Evolutionary conservation across 2,888 invertebrate species (phyloP), one percentile per base, ranked within the genome.

Genomic region (Pseudococcus viburni): DNA sequence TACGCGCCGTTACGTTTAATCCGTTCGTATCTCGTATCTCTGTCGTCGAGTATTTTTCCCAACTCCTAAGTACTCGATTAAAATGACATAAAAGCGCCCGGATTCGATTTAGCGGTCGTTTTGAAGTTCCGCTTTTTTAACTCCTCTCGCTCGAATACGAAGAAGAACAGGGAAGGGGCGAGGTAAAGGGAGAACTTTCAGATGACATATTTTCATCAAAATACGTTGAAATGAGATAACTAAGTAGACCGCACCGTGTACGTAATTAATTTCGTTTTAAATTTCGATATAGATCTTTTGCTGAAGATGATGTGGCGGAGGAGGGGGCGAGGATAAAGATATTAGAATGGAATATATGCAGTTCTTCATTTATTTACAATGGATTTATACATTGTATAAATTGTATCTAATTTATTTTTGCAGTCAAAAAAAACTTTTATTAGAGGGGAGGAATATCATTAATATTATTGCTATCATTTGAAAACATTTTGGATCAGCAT

Each of bases 101-200:
- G 19, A 59, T 59, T 59, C 59, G 59, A 59, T 59, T 59, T 59
- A 59, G 59, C 59, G 59, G 59, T 59, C 59, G 59, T 59, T 59
- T n/a, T 59, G 59, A 59, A 59, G 59, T 59, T 59, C 59, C 59
- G 59, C 59, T 59, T 59, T 59, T 59, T 59, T 59, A 59, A 33
- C 59, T 59, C 59, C 19, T 59, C 7, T 19, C 11, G 19, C 19
- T 19, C n/a, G 7, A 5, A 46, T 46, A 46, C 51, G 51, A 51
- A 7, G 51, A 59, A 17, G n/a, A 7, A 19, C 7, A 6, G 9
- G 19, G 5, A 59, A 59, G 59, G 19, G 5, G 6, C n/a, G 59
- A 33, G 26, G 19, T 19, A 7, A 19, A 19, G 19, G 59, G 59
- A 59, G 19, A 59, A 5, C 7, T 19, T 59, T 19, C 9, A n/a